Conservation (phyloP, 30 jellyfish, hydroid and myxozoan genomes). For the Clytia hemisphaerica region DNA sequence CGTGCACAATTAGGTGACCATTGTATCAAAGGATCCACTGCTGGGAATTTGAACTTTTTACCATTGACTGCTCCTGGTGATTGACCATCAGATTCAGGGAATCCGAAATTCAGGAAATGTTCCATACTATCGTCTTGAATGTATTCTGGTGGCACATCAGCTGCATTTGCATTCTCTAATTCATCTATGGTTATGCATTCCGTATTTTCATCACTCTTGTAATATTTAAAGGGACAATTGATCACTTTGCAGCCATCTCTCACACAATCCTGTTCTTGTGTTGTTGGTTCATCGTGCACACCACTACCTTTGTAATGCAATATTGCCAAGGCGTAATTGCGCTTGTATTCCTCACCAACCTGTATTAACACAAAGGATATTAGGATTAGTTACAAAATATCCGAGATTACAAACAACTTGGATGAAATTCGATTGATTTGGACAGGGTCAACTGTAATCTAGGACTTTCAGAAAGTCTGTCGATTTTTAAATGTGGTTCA, state of each 20-base stretch:
- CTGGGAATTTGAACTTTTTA: constrained; percentile 50
- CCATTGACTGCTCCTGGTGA: constrained; percentile 89
- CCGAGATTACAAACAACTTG: too few species aligned
- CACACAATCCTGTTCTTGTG: constrained; percentile 32
- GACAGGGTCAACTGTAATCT: too few species aligned
- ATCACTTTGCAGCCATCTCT: constrained; percentile 40
- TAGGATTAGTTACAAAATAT: too few species aligned
- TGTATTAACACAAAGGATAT: too few species aligned
- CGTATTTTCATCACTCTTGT: constrained; percentile 35
- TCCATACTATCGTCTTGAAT: constrained; percentile 49
- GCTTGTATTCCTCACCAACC: background rate
- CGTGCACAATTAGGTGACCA: constrained; percentile 44
- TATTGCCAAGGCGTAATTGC: constrained; percentile 35
- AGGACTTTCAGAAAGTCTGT: too few species aligned
- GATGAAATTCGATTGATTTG: too few species aligned
- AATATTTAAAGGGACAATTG: constrained; percentile 58
- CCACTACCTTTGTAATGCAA: constrained; percentile 56
- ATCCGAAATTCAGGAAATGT: constrained; percentile 50
- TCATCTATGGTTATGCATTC: constrained; percentile 52
- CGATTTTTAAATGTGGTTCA: too few species aligned
- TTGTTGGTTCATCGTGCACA: constrained; percentile 28
- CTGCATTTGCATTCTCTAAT: constrained; percentile 29
- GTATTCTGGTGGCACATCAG: constrained; percentile 39
- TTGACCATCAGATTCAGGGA: constrained; percentile 45
- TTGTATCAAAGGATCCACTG: constrained; percentile 53